Conservation (phyloP, 1,140 invertebrate species). For the Scaptodrosophila lebanonensis region DNA sequence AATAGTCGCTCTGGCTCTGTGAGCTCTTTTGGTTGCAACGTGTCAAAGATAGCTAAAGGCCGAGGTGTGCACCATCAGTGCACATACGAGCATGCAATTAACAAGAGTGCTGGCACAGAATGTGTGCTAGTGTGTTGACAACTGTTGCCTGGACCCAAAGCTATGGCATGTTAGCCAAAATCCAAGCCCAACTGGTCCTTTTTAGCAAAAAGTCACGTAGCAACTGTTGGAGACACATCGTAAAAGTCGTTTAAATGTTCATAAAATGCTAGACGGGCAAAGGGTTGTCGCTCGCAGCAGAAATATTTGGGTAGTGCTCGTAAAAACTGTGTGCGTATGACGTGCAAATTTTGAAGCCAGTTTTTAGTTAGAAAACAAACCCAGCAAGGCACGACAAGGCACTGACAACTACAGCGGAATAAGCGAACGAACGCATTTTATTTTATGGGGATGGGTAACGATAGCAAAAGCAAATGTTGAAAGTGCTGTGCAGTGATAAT, state of each 20-base stretch:
- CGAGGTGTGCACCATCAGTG: background rate
- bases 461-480: conserved; percentile 8
- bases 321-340: conserved; percentile 64
- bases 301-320: conserved; percentile 30
- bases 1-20: too few relatives aligned
- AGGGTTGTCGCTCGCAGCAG: conserved; percentile 35
- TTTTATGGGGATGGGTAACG: conserved; percentile 50
- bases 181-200: conserved; percentile 43
- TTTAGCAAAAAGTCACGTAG: conserved; percentile 68
- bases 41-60: conserved; percentile 34
- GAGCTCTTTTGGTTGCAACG: conserved; percentile 25
- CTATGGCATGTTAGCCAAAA: conserved; percentile 25
- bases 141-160: conserved; percentile 65
- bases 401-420: conserved; percentile 5
- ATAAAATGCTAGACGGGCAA: conserved; percentile 47
- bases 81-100: conserved; percentile 53
- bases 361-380: conserved; percentile 19
- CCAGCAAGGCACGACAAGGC: background rate
- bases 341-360: conserved; percentile 68
- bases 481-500: conserved; percentile 64
- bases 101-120: conserved; percentile 26
- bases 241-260: conserved; percentile 59
- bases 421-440: conserved; percentile 45
- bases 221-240: conserved; percentile 70
- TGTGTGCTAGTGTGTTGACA: conserved; percentile 31